Evolutionary conservation across 2,797 vertebrate genomes (phyloP), one percentile per base, ranked within the genome.

Genomic region (Urocyon cinereoargenteus): DNA sequence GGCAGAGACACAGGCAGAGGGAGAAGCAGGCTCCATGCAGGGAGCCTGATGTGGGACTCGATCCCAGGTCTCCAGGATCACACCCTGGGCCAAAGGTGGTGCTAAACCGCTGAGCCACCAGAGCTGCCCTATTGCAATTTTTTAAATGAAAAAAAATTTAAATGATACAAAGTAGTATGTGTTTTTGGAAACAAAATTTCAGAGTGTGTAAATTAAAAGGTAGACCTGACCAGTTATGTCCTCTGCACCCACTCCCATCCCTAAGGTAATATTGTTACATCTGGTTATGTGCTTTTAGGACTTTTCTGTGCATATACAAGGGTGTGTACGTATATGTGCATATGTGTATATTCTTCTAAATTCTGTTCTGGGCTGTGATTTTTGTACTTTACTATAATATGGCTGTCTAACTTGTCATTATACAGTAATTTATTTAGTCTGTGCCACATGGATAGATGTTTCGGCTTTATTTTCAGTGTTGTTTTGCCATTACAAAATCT

Each of bases 221-320:
- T 28, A 57, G 34, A 22, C 45, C n/a, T 49, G 40, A 49, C 14
- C 8, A 28, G 24, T n/a, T 21, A 3, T 21, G 13, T 64, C 28
- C 6, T 36, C 18, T 8, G 4, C 3, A 28, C 26, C 11, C 8
- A 6, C 5, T 5, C 2, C 26, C n/a, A 16, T 49, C 19, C 28
- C 22, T 16, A 62, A 59, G 3, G n/a, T 75, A 57, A 84, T 19
- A 34, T 75, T n/a, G 21, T 31, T 15, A n/a, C 24, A 5, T 83
- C 49, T 55, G 19, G 11, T 45, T 83, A 21, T 34, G 11, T 45
- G 24, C 12, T 51, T 51, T 36, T 34, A 77, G 28, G 45, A 68
- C 62, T 10, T 88, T 34, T 51, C 36, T 57, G 24, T 85, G 13
- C 12, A 6, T 77, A 19, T 31, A 15, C 11, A 6, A 62, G 57